Evolutionary conservation across 2,113 vertebrate species (phyloP).

Genomic region (Eulemur macaco): DNA sequence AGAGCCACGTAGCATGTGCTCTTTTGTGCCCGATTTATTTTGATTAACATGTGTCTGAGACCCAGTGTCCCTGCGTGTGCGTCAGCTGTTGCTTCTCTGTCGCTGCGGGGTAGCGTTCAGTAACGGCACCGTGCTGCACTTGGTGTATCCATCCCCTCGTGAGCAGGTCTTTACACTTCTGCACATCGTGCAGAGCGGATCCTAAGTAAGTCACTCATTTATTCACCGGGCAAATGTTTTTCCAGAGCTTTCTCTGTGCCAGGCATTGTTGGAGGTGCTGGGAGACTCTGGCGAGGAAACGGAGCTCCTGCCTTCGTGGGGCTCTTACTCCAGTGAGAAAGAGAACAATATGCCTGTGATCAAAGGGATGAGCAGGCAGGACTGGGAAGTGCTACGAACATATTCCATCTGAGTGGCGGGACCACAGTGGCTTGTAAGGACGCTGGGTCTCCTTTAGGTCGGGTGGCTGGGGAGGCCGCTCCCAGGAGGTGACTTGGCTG

Average conservation of each 20-base stretch:
- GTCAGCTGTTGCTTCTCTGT: background rate
- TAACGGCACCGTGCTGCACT: background rate
- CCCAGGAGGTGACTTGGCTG: background rate
- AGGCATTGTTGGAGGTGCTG: background rate
- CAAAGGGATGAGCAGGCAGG: background rate
- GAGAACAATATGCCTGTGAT: too few species aligned
- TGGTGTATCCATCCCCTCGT: background rate
- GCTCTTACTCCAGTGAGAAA: background rate
- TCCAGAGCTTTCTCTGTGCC: background rate
- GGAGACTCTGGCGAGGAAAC: background rate
- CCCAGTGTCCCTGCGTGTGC: background rate
- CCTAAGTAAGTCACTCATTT: background rate
- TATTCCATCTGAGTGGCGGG: background rate
- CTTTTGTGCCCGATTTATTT: background rate
- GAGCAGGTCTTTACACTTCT: background rate
- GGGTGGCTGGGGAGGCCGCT: background rate
- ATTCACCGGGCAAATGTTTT: background rate
- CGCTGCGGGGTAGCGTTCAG: background rate
- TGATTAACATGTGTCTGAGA: background rate
- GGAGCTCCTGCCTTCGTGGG: background rate
- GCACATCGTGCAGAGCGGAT: background rate
- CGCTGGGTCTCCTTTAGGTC: background rate
- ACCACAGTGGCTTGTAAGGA: background rate
- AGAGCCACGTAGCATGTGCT: background rate
- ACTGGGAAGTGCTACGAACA: background rate